phyloP scores from a whole-genome alignment of 2,113 vertebrate species.

The Vireo altiloquus region DNA sequence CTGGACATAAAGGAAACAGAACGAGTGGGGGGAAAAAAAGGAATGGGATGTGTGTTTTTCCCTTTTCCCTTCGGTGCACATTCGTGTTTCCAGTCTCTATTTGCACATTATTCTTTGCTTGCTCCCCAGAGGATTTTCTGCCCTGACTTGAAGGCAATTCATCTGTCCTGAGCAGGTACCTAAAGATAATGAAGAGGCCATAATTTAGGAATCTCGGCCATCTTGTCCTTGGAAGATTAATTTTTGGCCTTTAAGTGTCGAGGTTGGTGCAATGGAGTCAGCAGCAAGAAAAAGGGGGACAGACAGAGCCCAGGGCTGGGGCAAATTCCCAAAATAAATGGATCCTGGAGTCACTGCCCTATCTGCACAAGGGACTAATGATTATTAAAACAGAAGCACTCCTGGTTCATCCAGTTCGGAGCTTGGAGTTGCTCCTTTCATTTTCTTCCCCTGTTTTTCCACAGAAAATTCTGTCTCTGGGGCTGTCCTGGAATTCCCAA shows the following conservation, averaged over 20 bases:
- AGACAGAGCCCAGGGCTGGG: constrained; percentile 38
- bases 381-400: constrained; percentile 63
- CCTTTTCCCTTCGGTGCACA: constrained; percentile 25
- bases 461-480: background rate
- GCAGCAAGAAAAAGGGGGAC: background rate
- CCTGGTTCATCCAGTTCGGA: background rate
- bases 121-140: constrained; percentile 56
- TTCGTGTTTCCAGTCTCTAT: constrained; percentile 20
- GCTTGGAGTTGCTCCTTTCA: background rate
- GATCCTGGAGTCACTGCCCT: constrained; percentile 7
- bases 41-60: constrained; percentile 47
- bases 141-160: constrained; percentile 42
- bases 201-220: constrained; percentile 61
- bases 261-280: constrained; percentile 55
- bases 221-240: constrained; percentile 66
- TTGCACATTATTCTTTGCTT: constrained; percentile 60
- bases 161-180: constrained; percentile 61
- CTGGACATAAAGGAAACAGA: constrained; percentile 62
- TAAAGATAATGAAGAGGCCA: constrained; percentile 43
- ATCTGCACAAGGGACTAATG: constrained; percentile 33
- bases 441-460: background rate
- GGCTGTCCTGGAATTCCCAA: background rate
- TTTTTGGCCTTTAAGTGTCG: constrained; percentile 60
- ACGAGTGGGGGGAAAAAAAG: constrained; percentile 18
- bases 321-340: background rate